Percentiles rank a stretch among this genome's conserved stretches.
Evolutionary conservation across 2,888 invertebrate genomes (phyloP).

Genomic region (Platerodrilus igneus): DNA sequence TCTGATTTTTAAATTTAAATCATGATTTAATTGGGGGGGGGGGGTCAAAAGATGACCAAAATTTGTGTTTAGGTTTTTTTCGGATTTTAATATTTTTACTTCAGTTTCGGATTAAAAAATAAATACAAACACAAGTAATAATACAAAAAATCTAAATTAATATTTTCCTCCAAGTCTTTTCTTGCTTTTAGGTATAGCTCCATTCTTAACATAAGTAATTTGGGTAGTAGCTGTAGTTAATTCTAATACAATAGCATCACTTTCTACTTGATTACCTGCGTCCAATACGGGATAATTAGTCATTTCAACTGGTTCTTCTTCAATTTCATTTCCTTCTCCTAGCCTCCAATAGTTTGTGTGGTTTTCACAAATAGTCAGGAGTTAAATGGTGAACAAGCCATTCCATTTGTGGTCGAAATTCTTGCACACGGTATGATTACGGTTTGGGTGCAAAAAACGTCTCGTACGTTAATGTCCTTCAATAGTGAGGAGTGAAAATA

Average conservation of each 20-base stretch:
- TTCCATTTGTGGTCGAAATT: slow-evolving; percentile 81
- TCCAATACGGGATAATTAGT: slow-evolving; percentile 46
- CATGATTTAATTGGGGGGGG: too few species aligned
- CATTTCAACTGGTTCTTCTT: slow-evolving; percentile 44
- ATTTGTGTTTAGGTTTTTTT: too few species aligned
- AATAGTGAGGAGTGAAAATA: slow-evolving; percentile 63
- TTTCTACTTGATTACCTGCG: slow-evolving; percentile 46
- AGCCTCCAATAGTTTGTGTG: slow-evolving; percentile 34
- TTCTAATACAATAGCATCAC: slow-evolving; percentile 54
- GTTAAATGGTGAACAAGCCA: slow-evolving; percentile 77
- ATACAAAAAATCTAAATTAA: too few species aligned
- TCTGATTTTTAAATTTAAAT: too few species aligned
- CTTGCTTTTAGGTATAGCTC: too few species aligned
- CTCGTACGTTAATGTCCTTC: slow-evolving; percentile 79
- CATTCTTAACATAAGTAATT: too few species aligned
- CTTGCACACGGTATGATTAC: slow-evolving; percentile 73
- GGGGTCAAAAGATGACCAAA: too few species aligned
- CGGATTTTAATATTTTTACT: too few species aligned
- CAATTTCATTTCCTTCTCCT: slow-evolving; percentile 38
- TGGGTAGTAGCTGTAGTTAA: too few species aligned
- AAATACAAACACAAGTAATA: too few species aligned
- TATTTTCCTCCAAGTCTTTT: too few species aligned
- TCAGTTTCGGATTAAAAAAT: too few species aligned
- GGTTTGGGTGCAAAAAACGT: slow-evolving; percentile 80
- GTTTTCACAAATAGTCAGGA: slow-evolving; percentile 66